These are phyloP conservation scores for Eudemis profundana DNA, from an alignment of 2,888 invertebrate genomes.

Conservation along the genomic window DNA sequence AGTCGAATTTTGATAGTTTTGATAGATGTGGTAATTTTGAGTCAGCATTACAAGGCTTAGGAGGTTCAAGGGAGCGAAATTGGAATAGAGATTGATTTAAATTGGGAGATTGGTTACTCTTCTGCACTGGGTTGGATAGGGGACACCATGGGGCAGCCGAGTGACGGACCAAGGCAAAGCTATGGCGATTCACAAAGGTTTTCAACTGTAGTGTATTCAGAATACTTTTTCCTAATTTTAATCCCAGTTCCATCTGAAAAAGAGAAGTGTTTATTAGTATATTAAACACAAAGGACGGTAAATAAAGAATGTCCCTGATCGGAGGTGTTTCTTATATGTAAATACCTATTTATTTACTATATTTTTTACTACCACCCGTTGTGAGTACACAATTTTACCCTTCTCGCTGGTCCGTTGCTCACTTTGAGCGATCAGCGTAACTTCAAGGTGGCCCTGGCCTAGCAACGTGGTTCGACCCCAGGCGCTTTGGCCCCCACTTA, in stretches of 20 bases:
- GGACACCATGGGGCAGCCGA: constrained; percentile 13
- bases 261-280: constrained; percentile 4
- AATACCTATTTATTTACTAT: too few relatives aligned
- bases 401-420: too few relatives aligned
- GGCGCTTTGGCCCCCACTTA: too few relatives aligned
- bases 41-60: constrained; percentile 49
- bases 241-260: constrained; percentile 67
- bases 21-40: constrained; percentile 53
- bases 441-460: too few relatives aligned
- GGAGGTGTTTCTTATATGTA: too few relatives aligned
- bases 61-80: constrained; percentile 58
- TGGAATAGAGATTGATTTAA: constrained; percentile 46
- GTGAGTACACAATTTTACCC: too few relatives aligned
- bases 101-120: neutral
- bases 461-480: too few relatives aligned
- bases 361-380: too few relatives aligned
- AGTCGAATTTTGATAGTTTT: constrained; percentile 51
- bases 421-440: too few relatives aligned
- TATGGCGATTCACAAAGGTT: constrained; percentile 19
- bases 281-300: too few relatives aligned
- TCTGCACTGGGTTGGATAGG: neutral
- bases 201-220: constrained; percentile 22
- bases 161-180: constrained; percentile 12
- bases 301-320: too few relatives aligned
- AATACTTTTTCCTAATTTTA: constrained; percentile 53